Percentiles rank a stretch among this genome's conserved stretches.
These are phyloP conservation scores for Parasteatoda tepidariorum DNA, from an alignment of 1,140 invertebrate genomes.

Conservation along the genomic window DNA sequence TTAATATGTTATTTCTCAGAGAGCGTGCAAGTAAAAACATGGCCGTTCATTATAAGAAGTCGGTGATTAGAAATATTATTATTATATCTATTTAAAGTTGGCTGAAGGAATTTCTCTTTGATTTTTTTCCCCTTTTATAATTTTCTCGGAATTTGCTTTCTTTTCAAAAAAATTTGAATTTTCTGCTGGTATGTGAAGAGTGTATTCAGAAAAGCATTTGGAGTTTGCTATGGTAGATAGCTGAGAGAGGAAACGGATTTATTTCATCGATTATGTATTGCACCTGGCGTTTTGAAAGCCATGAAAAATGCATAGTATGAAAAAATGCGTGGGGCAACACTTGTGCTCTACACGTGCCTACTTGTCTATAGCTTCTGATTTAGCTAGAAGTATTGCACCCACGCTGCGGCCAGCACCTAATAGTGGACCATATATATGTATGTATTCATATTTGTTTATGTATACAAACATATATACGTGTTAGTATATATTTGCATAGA, in stretches of 20 bases:
- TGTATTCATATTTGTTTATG: slow-evolving; percentile 16
- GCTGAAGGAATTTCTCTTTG: not conserved
- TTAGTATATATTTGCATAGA: slow-evolving; percentile 38
- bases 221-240: slow-evolving; percentile 39
- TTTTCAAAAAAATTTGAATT: not conserved
- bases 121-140: not conserved
- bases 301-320: slow-evolving; percentile 52
- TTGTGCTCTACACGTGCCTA: slow-evolving; percentile 58
- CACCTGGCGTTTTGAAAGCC: slow-evolving; percentile 47
- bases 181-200: not conserved
- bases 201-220: slow-evolving; percentile 32
- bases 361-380: slow-evolving; percentile 53
- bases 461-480: slow-evolving; percentile 34
- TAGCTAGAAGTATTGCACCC: slow-evolving; percentile 59
- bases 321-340: slow-evolving; percentile 56
- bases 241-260: slow-evolving; percentile 27
- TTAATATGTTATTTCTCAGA: slow-evolving; percentile 46
- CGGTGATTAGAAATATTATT: not conserved
- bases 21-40: slow-evolving; percentile 55
- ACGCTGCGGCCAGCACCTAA: slow-evolving; percentile 60
- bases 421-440: slow-evolving; percentile 56
- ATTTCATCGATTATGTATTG: slow-evolving; percentile 27
- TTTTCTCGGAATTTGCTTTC: not conserved
- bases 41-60: slow-evolving; percentile 48
- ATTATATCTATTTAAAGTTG: not conserved